Conservation (phyloP, 1,140 invertebrate genomes). For the Drosophila bocqueti region DNA sequence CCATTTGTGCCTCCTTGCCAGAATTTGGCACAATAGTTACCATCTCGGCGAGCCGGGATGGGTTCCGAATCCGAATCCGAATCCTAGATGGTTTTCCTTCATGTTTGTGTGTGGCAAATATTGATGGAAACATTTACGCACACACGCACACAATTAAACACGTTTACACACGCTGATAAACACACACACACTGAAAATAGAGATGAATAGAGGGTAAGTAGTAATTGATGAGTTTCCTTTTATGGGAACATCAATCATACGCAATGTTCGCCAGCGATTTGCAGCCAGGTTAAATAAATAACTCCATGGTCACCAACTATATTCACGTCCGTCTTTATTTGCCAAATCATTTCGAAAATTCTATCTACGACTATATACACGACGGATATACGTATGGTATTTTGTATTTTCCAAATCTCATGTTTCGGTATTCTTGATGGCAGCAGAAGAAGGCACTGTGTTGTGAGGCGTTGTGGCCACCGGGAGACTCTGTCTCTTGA, state of each 20-base stretch:
- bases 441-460: constrained; percentile 11
- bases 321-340: constrained; percentile 61
- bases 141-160: constrained; percentile 81
- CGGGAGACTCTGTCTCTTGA: constrained; percentile 87
- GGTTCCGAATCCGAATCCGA: constrained; percentile 2
- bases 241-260: constrained; percentile 81
- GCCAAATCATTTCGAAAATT: constrained; percentile 44
- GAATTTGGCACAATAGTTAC: constrained; percentile 61
- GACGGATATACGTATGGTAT: constrained; percentile 5
- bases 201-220: constrained; percentile 68
- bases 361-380: constrained; percentile 50
- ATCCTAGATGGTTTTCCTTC: constrained; percentile 22
- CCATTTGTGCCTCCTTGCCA: constrained; percentile 32
- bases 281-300: constrained; percentile 68
- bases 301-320: constrained; percentile 22
- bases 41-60: constrained; percentile 33
- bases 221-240: constrained; percentile 81
- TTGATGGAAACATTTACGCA: constrained; percentile 81
- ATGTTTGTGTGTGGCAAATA: constrained; percentile 70
- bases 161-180: constrained; percentile 70
- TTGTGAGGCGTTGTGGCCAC: constrained; percentile 4
- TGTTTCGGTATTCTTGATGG: constrained; percentile 22
- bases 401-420: constrained; percentile 34
- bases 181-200: constrained; percentile 22
- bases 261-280: constrained; percentile 62